Evolutionary conservation across 2,888 invertebrate species (phyloP).

Genomic region (Seira ritae): DNA sequence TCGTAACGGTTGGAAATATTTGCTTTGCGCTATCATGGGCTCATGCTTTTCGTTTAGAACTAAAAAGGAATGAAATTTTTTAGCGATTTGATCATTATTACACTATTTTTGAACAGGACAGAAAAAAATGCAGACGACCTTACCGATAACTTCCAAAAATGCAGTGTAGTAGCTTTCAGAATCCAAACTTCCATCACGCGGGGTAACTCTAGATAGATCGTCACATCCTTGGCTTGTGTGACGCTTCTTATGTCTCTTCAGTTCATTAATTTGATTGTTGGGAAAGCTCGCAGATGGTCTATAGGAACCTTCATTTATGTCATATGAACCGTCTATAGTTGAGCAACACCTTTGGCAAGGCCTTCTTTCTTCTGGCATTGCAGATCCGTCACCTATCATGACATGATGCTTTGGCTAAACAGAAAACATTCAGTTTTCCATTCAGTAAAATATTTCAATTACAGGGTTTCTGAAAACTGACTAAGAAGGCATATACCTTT

Average conservation of each 20-base stretch:
- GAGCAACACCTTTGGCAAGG: conserved; percentile 68
- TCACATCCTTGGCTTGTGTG: conserved; percentile 60
- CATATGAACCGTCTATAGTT: conserved; percentile 20
- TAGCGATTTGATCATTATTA: too few relatives aligned
- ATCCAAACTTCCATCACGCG: conserved; percentile 85
- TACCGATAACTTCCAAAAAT: conserved; percentile 89
- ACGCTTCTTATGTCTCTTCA: conserved; percentile 67
- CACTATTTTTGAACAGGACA: too few relatives aligned
- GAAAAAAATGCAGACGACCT: too few relatives aligned
- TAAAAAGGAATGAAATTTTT: conserved; percentile 74
- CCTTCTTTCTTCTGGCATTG: conserved; percentile 63
- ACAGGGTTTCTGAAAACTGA: background rate
- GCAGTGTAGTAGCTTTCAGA: conserved; percentile 88
- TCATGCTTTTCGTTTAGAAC: conserved; percentile 78
- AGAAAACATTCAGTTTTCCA: background rate
- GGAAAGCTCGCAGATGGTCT: conserved; percentile 61
- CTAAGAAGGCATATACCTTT: conserved; percentile 52
- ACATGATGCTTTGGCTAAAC: conserved; percentile 67
- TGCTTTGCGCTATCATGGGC: conserved; percentile 83
- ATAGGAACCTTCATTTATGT: conserved; percentile 55
- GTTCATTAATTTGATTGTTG: conserved; percentile 42
- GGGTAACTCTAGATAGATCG: conserved; percentile 25
- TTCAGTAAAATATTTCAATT: background rate
- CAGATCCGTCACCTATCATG: conserved; percentile 71
- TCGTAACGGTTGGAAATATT: conserved; percentile 83